Conservation (phyloP, 2,888 invertebrate genomes). For the Eristalis arbustorum region DNA sequence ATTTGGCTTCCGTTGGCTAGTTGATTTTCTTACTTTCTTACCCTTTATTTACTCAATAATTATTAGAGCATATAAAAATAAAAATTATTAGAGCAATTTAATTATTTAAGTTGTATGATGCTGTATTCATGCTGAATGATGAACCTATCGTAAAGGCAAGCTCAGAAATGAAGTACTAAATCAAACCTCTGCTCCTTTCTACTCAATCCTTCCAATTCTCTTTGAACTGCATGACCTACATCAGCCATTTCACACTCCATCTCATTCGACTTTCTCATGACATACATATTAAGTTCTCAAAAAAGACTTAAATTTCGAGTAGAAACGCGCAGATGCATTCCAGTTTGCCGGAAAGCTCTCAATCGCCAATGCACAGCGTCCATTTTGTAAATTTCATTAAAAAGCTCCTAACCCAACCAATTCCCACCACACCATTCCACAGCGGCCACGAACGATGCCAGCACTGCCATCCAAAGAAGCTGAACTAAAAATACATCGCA, state of each 20-base stretch:
- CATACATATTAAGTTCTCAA: not conserved
- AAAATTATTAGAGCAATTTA: no score
- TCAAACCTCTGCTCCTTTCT: not conserved
- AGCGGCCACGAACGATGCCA: constrained; percentile 2
- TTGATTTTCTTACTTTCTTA: no score
- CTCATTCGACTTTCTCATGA: not conserved
- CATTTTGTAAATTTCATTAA: constrained; percentile 31
- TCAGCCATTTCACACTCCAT: not conserved
- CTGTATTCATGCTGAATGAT: no score
- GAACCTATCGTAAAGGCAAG: no score
- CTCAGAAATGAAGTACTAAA: no score
- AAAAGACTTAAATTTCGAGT: not conserved
- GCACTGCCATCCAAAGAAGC: constrained; percentile 36
- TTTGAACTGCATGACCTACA: not conserved
- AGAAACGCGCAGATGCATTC: constrained; percentile 37
- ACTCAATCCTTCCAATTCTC: not conserved
- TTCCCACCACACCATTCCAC: constrained; percentile 45
- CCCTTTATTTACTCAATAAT: no score
- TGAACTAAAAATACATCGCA: constrained; percentile 62
- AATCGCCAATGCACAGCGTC: not conserved
- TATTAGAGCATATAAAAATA: no score
- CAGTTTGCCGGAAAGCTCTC: constrained; percentile 44
- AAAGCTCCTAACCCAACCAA: constrained; percentile 42
- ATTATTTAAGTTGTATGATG: no score
- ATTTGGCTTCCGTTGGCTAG: no score